phyloP scores from a whole-genome alignment of 2,888 invertebrate species.

The Saturnia japonica region DNA sequence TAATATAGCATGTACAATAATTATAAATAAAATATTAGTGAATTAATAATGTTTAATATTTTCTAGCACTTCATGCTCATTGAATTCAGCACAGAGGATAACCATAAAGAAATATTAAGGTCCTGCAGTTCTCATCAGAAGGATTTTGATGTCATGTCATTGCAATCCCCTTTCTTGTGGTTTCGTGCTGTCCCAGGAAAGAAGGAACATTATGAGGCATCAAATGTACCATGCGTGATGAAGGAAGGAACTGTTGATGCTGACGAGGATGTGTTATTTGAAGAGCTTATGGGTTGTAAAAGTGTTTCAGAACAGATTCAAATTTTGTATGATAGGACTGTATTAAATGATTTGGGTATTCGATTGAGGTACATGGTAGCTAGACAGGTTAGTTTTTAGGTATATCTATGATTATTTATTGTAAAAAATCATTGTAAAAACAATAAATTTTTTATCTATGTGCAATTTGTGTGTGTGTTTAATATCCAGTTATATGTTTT shows the following conservation, averaged over 20 bases:
- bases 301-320: conserved; percentile 86
- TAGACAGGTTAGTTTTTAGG: conserved; percentile 75
- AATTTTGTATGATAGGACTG: conserved; percentile 82
- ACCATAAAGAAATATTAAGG: conserved; percentile 80
- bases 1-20: no score
- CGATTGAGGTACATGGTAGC: conserved; percentile 90
- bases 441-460: no score
- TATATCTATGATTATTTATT: no score
- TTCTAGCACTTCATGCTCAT: conserved; percentile 88
- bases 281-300: conserved; percentile 71
- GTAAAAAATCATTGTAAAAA: no score
- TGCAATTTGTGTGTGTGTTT: no score
- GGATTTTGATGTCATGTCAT: conserved; percentile 82
- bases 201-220: conserved; percentile 40
- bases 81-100: conserved; percentile 83
- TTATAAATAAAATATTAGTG: no score
- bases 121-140: conserved; percentile 81
- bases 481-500: no score
- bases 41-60: conserved; percentile 28
- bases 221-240: conserved; percentile 38
- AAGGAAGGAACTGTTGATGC: conserved; percentile 74
- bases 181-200: conserved; percentile 79
- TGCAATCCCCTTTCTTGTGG: conserved; percentile 88
- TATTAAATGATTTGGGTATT: conserved; percentile 87
- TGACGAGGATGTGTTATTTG: conserved; percentile 67